Base-by-base conservation (phyloP, 2,888 invertebrate species). In the Chaetoderma sp. region DNA sequence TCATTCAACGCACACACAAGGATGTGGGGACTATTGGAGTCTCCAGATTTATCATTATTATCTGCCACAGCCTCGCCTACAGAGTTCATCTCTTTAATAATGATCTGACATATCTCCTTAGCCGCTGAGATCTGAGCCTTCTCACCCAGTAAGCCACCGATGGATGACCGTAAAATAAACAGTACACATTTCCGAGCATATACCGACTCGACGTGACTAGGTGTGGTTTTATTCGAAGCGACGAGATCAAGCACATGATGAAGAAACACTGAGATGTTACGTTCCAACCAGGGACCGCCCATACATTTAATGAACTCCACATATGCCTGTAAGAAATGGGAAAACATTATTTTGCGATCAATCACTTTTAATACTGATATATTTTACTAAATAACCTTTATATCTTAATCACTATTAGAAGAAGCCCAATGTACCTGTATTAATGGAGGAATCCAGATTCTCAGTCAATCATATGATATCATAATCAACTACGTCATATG, bases 121-220 rank as follows among this genome's bases (percentile, higher is more conserved):
- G 98, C 98, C 21, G 87, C 84, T 0, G 94, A 93, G 32, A 95
- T 92, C 87, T 99, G 99, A 8, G 98, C 96, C 79, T 97, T 97
- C 88, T 99, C 99, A 0, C 97, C 95, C 25, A 99, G 89, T 91
- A 98, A 92, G 85, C 94, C 93, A 0, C 98, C 97, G 39, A 98
- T 90, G 0, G 96, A 92, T 68, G 94, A 93, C 55, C 96, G 91
- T 61, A 98, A 88, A 74, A 98, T 95, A 86, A 96, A 99, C 84
- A 94, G 94, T 67, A 98, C 94, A 86, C 98, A 99, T 87, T 97
- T 97, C 75, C 98, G 91, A 0, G 98, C 96, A 86, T 98, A 97
- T 1, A 98, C 97, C 16, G 97, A 96, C 86, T 98, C 98, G 0
- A 98, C 96, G 83, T 99, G 98, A 0, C 96, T 95, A 16, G 94